phyloP scores from a whole-genome alignment of 2,797 vertebrate genomes.

The Rhinatrema bivittatum region DNA sequence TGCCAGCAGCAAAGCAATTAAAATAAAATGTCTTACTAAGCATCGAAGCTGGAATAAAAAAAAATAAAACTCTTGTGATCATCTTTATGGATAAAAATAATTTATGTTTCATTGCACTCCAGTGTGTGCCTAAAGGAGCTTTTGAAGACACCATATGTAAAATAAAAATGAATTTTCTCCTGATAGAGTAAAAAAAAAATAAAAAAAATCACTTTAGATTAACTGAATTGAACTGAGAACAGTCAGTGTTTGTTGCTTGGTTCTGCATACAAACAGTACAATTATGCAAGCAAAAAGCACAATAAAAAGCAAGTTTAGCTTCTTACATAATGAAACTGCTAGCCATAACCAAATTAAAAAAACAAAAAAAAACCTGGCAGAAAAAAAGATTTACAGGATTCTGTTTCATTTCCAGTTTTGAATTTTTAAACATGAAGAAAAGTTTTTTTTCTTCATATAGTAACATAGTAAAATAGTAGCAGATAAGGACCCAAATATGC shows the following conservation, averaged over 20 bases:
- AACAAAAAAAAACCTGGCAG: no score
- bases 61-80: slow-evolving; percentile 11
- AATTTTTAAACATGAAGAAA: no score
- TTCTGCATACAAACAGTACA: background rate
- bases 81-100: slow-evolving; percentile 1
- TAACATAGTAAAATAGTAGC: no score
- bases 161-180: slow-evolving; percentile 21
- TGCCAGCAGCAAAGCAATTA: slow-evolving; percentile 37
- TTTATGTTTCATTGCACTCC: slow-evolving; percentile 2
- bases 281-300: no score
- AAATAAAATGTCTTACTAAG: slow-evolving; percentile 23
- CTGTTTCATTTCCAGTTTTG: no score
- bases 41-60: slow-evolving; percentile 12
- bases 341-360: no score
- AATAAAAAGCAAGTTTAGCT: no score
- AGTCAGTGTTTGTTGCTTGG: background rate
- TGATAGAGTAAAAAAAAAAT: slow-evolving; percentile 27
- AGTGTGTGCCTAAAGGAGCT: slow-evolving; percentile 12
- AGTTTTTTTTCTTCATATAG: no score
- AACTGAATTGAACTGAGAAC: slow-evolving; percentile 3
- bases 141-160: slow-evolving; percentile 8
- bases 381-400: no score
- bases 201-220: no score
- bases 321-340: no score
- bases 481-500: no score